Percentiles rank a stretch among this genome's conserved stretches.
Evolutionary conservation across 2,888 invertebrate species (phyloP).

Genomic region (Caenorhabditis becei): DNA sequence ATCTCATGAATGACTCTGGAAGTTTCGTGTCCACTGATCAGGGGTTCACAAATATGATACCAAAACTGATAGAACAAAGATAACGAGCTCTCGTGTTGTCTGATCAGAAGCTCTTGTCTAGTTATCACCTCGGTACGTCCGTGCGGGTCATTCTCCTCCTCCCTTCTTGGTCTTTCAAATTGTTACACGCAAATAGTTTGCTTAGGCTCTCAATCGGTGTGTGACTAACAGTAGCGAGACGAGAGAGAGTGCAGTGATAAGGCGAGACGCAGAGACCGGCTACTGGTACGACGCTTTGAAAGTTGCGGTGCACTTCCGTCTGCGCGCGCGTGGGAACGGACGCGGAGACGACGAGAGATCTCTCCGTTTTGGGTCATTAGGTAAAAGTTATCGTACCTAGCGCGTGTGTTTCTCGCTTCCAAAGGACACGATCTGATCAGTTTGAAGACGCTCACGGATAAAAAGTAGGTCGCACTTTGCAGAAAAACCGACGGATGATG

Average conservation of each 20-base stretch:
- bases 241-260: conserved; percentile 17
- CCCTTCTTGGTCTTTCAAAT: conserved; percentile 10
- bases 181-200: conserved; percentile 50
- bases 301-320: conserved; percentile 55
- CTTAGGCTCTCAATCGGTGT: conserved; percentile 35
- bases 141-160: conserved; percentile 12
- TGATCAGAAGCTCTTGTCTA: neutral
- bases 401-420: conserved; percentile 46
- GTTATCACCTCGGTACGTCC: conserved; percentile 35
- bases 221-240: conserved; percentile 1
- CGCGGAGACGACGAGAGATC: conserved; percentile 14
- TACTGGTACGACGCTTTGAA: conserved; percentile 52
- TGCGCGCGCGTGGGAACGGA: conserved; percentile 39
- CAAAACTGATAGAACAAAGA: no score
- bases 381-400: conserved; percentile 61
- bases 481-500: conserved; percentile 28
- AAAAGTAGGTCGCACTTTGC: conserved; percentile 61
- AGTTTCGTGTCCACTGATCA: no score
- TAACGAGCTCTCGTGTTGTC: neutral
- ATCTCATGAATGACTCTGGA: no score
- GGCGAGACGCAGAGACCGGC: conserved; percentile 31
- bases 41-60: no score
- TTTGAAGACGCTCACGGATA: conserved; percentile 45
- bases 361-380: conserved; percentile 59
- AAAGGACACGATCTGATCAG: conserved; percentile 56